Conservation (phyloP, 2,797 vertebrate genomes). For the Rhynchonycteris naso region DNA sequence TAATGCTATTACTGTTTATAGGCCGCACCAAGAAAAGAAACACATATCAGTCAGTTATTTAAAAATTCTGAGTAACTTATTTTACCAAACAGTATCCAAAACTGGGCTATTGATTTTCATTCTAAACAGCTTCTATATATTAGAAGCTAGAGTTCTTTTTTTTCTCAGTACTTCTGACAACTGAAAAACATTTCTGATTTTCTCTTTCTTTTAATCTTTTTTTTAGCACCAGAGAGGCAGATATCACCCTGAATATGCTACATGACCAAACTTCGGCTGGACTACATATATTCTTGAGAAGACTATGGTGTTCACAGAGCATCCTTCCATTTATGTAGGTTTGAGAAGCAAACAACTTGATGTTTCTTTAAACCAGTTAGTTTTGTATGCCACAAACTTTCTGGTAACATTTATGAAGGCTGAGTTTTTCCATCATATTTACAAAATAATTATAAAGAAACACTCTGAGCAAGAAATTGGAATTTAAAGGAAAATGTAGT, state of each 20-base stretch:
- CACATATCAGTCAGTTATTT: background rate
- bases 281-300: background rate
- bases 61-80: background rate
- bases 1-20: background rate
- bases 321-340: background rate
- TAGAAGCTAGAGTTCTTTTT: background rate
- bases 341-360: background rate
- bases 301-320: background rate
- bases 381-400: background rate
- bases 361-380: background rate
- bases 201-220: background rate
- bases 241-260: background rate
- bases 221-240: background rate
- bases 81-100: background rate
- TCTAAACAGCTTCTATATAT: background rate
- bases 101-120: background rate
- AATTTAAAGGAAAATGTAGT: background rate
- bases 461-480: background rate
- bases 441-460: background rate
- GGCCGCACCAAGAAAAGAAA: slow-evolving; percentile 14
- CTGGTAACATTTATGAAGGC: background rate
- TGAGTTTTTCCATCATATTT: background rate
- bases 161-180: background rate
- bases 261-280: background rate
- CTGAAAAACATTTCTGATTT: background rate